Conservation (phyloP, 2,113 vertebrate species). For the Nettapus auritus region DNA sequence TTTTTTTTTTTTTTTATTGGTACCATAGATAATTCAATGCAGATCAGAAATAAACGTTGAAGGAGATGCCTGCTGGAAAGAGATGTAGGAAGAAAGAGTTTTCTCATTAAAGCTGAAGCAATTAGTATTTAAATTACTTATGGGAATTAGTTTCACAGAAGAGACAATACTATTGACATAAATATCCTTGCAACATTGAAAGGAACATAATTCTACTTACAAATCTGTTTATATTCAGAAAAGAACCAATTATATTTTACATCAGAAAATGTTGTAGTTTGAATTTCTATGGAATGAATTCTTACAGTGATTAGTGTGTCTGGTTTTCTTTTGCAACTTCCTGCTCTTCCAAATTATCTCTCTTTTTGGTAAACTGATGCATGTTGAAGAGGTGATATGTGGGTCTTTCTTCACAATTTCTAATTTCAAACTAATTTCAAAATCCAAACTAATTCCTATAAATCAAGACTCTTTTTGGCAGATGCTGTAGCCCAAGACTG, state of each 20-base stretch:
- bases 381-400: neutral
- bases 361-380: neutral
- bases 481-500: neutral
- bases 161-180: neutral
- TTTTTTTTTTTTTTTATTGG: neutral
- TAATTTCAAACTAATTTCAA: neutral
- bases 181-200: neutral
- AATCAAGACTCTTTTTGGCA: neutral
- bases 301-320: neutral
- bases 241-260: neutral
- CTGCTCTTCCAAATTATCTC: neutral
- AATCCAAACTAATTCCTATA: neutral
- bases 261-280: neutral
- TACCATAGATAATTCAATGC: neutral
- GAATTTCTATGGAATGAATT: neutral
- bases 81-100: neutral
- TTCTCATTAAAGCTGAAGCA: neutral
- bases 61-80: neutral
- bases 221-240: neutral
- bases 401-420: neutral
- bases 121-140: slow-evolving; percentile 39
- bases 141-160: slow-evolving; percentile 6
- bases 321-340: neutral
- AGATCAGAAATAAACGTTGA: neutral
- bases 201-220: slow-evolving; percentile 1